Evolutionary conservation across 1,140 invertebrate species (phyloP).

Genomic region (Dermatophagoides farinae): DNA sequence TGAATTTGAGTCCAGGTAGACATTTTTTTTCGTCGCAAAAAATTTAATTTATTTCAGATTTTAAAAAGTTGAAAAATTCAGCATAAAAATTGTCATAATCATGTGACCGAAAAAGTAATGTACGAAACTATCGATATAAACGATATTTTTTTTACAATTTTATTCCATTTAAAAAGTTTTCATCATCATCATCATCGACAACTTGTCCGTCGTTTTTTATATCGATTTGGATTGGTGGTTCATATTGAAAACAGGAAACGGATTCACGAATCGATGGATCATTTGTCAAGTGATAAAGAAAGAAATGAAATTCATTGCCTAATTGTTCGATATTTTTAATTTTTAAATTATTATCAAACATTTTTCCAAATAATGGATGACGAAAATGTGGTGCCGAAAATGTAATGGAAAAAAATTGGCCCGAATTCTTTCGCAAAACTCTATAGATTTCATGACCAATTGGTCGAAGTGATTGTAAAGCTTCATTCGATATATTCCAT

Average conservation of each 20-base stretch:
- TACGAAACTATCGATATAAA: background rate
- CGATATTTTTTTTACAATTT: background rate
- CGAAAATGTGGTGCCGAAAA: constrained; percentile 34
- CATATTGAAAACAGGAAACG: background rate
- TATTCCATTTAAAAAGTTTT: background rate
- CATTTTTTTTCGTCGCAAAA: constrained; percentile 33
- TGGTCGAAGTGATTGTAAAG: constrained; percentile 21
- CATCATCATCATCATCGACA: background rate
- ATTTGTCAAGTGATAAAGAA: constrained; percentile 25
- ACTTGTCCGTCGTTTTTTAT: no score
- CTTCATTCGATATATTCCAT: constrained; percentile 27
- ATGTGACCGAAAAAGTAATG: background rate
- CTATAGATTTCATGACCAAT: constrained; percentile 23
- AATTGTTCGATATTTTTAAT: constrained; percentile 19
- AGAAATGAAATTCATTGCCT: constrained; percentile 31
- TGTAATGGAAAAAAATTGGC: constrained; percentile 32
- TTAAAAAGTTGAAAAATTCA: background rate
- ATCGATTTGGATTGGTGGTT: background rate
- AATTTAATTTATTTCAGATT: background rate
- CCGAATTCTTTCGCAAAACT: constrained; percentile 24
- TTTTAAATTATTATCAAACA: constrained; percentile 20
- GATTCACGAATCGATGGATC: background rate
- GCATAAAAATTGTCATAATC: background rate
- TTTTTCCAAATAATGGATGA: constrained; percentile 23
- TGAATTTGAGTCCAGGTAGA: constrained; percentile 80